These are phyloP conservation scores for Cheilosia vernalis DNA, from an alignment of 2,888 invertebrate genomes.

Conservation along the genomic window DNA sequence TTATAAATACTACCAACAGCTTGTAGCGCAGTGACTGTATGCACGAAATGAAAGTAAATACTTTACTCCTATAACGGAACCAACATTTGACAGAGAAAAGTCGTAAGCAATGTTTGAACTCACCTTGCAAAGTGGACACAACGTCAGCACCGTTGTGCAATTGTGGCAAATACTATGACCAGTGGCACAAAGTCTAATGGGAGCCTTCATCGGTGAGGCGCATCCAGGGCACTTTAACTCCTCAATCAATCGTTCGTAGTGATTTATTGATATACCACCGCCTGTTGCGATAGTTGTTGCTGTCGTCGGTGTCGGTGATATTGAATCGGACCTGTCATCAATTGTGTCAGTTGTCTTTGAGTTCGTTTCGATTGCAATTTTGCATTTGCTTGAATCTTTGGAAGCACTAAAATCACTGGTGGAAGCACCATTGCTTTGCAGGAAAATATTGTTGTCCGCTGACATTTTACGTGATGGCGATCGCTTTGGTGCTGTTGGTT, in stretches of 20 bases:
- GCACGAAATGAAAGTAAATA: too few species aligned
- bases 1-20: too few species aligned
- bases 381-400: conserved; percentile 30
- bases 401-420: conserved; percentile 59
- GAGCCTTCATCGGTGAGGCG: conserved; percentile 82
- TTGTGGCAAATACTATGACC: conserved; percentile 82
- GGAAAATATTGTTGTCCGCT: conserved; percentile 20
- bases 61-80: too few species aligned
- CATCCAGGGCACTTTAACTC: conserved; percentile 83
- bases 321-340: conserved; percentile 25
- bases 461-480: conserved; percentile 39
- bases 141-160: conserved; percentile 80
- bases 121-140: conserved; percentile 82
- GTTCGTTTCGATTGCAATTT: neutral
- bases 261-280: conserved; percentile 77
- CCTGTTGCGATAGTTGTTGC: conserved; percentile 23
- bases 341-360: conserved; percentile 6
- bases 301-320: conserved; percentile 51
- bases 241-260: conserved; percentile 82
- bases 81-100: too few species aligned
- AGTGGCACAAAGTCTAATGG: conserved; percentile 81
- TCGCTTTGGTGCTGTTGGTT: conserved; percentile 33
- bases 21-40: too few species aligned
- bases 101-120: conserved; percentile 53
- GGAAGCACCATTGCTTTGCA: conserved; percentile 39